Conservation (phyloP, 2,888 invertebrate genomes). For the Microchrysa polita region DNA sequence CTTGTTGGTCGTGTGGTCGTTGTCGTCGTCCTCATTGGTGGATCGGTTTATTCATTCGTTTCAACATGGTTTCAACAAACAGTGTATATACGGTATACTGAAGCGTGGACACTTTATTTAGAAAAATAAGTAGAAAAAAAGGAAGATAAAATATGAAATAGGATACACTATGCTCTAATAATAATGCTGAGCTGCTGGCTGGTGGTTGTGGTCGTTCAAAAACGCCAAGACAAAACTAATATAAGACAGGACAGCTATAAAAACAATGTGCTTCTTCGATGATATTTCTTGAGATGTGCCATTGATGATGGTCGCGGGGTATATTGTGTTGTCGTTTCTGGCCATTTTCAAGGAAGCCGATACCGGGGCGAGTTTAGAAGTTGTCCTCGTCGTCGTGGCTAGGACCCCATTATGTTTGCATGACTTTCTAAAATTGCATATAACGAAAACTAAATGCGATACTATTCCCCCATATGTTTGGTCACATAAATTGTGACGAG, state of each 20-base stretch:
- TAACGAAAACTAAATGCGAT: conserved; percentile 38
- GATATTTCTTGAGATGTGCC: conserved; percentile 15
- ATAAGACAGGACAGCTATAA: conserved; percentile 37
- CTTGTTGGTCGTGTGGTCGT: not conserved
- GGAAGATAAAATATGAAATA: too few species aligned
- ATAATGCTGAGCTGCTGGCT: too few species aligned
- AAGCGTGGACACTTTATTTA: conserved; percentile 13
- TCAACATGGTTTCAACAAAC: not conserved
- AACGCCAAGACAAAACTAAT: conserved; percentile 30
- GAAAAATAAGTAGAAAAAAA: not conserved
- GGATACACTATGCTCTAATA: too few species aligned
- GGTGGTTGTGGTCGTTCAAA: conserved; percentile 28
- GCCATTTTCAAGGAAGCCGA: not conserved
- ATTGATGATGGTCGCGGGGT: not conserved
- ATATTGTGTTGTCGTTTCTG: not conserved
- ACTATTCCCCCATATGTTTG: conserved; percentile 25
- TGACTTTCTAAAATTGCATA: conserved; percentile 41
- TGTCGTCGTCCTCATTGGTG: too few species aligned
- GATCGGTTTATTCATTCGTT: not conserved
- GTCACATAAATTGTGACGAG: conserved; percentile 37
- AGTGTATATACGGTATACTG: too few species aligned
- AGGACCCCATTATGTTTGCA: conserved; percentile 31
- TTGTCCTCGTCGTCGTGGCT: too few species aligned
- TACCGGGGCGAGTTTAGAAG: not conserved
- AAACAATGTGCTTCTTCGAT: conserved; percentile 37